These are phyloP conservation scores for Menidia menidia DNA, from an alignment of 2,797 vertebrate species.

Conservation along the genomic window DNA sequence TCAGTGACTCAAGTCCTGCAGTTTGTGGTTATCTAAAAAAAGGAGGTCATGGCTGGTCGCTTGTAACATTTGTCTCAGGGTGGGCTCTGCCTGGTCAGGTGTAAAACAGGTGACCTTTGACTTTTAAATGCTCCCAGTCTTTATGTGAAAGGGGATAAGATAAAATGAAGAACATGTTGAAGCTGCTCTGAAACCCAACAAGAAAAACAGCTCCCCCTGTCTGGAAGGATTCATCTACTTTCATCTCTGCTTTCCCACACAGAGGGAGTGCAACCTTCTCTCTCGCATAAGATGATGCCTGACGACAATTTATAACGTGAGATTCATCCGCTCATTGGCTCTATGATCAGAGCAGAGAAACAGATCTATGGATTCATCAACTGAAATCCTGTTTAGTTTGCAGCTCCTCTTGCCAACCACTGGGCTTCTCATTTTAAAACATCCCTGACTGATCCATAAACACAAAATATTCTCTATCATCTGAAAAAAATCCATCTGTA, in stretches of 20 bases:
- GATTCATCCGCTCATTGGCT: neutral
- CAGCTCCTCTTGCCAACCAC: neutral
- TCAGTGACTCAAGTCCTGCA: slow-evolving; percentile 19
- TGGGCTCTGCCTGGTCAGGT: slow-evolving; percentile 49
- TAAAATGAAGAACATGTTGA: slow-evolving; percentile 3
- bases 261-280: slow-evolving; percentile 46
- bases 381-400: slow-evolving; percentile 11
- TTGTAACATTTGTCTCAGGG: slow-evolving; percentile 42
- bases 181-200: slow-evolving; percentile 29
- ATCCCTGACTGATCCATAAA: neutral
- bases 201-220: slow-evolving; percentile 46
- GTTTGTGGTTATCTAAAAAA: slow-evolving; percentile 25
- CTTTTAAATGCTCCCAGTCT: slow-evolving; percentile 28
- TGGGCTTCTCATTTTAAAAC: neutral
- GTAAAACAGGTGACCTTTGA: slow-evolving; percentile 49
- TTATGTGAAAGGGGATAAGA: neutral
- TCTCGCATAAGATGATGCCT: slow-evolving; percentile 53
- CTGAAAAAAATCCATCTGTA: neutral
- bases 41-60: slow-evolving; percentile 37
- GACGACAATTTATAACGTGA: slow-evolving; percentile 17
- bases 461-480: slow-evolving; percentile 13
- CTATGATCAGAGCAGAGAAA: slow-evolving; percentile 31
- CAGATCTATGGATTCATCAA: slow-evolving; percentile 33
- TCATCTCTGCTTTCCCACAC: slow-evolving; percentile 47
- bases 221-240: slow-evolving; percentile 52